Conservation (phyloP, 2,113 vertebrate genomes). For the Xerus inauris region DNA sequence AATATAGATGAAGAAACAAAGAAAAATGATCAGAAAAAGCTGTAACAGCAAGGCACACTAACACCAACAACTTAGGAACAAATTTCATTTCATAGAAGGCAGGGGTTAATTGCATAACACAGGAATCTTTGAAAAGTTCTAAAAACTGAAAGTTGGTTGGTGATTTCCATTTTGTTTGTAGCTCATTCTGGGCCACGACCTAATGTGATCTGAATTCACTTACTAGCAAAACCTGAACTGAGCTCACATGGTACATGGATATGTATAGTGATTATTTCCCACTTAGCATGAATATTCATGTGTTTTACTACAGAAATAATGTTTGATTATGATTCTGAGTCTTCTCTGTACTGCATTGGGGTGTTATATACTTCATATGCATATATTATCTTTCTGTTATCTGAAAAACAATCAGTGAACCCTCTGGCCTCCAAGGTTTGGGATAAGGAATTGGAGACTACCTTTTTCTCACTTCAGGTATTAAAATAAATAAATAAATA, state of each 20-base stretch:
- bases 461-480: neutral
- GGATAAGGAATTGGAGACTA: neutral
- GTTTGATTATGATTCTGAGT: neutral
- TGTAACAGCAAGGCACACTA: neutral
- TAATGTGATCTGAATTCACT: conserved; percentile 29
- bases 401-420: neutral
- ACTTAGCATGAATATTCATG: neutral
- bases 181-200: neutral
- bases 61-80: neutral
- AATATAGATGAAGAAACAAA: neutral
- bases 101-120: neutral
- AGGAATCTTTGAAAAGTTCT: conserved; percentile 22
- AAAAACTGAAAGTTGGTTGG: neutral
- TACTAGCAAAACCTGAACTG: conserved; percentile 43
- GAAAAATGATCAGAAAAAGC: neutral
- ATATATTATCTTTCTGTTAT: conserved; percentile 4
- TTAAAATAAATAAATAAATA: neutral
- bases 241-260: neutral
- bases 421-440: neutral
- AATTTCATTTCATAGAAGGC: neutral
- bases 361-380: neutral
- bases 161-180: neutral
- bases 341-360: neutral
- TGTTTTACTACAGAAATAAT: neutral
- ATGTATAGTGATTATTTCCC: neutral